These are phyloP conservation scores for Oreotrochilus melanogaster DNA, from an alignment of 2,113 vertebrate genomes.

Conservation along the genomic window DNA sequence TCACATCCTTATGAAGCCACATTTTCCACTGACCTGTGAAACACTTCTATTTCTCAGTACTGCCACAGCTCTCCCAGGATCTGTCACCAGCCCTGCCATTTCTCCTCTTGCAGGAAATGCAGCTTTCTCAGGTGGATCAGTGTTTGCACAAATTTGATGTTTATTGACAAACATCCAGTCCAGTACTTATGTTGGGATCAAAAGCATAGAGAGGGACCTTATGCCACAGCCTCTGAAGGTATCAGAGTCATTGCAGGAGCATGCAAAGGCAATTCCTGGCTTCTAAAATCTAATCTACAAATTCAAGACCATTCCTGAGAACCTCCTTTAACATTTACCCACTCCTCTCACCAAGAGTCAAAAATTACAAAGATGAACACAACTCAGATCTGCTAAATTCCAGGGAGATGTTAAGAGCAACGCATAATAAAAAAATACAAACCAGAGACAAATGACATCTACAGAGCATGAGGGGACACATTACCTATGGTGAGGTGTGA, in stretches of 20 bases:
- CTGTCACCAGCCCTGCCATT: not conserved
- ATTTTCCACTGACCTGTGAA: not conserved
- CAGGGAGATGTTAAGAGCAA: not conserved
- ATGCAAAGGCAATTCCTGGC: not conserved
- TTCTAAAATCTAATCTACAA: not conserved
- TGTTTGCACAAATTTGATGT: not conserved
- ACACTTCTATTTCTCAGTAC: not conserved
- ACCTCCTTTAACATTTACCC: not conserved
- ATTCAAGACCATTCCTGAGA: not conserved
- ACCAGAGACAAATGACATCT: not conserved
- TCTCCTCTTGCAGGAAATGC: not conserved
- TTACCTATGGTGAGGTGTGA: not conserved
- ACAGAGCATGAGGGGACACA: not conserved
- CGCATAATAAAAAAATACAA: not conserved
- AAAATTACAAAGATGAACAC: not conserved
- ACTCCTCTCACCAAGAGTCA: not conserved
- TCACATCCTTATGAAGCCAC: accelerated
- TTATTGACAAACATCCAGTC: not conserved
- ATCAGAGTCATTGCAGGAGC: not conserved
- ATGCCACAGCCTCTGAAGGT: not conserved
- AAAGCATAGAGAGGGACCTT: not conserved
- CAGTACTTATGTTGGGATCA: not conserved
- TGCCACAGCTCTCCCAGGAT: not conserved
- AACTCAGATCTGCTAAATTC: not conserved
- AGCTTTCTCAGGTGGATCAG: not conserved